Evolutionary conservation across 1,140 invertebrate genomes (phyloP).

Genomic region (Lordiphosa clarofinis): DNA sequence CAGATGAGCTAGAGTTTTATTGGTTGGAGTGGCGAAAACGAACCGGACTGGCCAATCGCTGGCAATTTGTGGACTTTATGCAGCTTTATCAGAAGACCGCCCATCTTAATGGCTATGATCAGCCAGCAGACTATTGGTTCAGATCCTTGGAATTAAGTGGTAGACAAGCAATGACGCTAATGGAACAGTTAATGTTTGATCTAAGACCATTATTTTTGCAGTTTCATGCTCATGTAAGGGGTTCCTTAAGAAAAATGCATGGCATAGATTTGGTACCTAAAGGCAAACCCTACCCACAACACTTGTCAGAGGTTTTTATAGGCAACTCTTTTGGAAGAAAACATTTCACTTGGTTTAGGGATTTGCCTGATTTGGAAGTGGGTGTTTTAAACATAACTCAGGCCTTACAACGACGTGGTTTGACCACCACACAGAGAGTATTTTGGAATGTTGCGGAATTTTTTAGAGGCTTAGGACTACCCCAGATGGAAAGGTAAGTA

Average conservation of each 20-base stretch:
- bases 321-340: conserved; percentile 56
- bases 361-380: conserved; percentile 41
- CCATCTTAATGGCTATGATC: conserved; percentile 50
- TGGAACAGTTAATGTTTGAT: conserved; percentile 46
- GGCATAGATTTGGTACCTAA: conserved; percentile 46
- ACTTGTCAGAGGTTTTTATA: conserved; percentile 64
- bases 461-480: conserved; percentile 53
- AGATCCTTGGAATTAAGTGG: conserved; percentile 44
- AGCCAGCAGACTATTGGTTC: conserved; percentile 66
- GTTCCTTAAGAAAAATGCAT: conserved; percentile 50
- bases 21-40: conserved; percentile 66
- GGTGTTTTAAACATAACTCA: conserved; percentile 58
- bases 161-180: conserved; percentile 21
- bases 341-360: conserved; percentile 42
- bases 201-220: conserved; percentile 61
- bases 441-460: conserved; percentile 73
- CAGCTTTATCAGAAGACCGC: conserved; percentile 69
- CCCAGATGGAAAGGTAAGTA: conserved; percentile 49
- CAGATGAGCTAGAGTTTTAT: conserved; percentile 69
- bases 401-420: conserved; percentile 43
- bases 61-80: conserved; percentile 55
- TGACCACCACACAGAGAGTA: conserved; percentile 48
- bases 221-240: conserved; percentile 70
- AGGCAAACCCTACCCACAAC: conserved; percentile 61
- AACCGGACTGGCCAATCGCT: conserved; percentile 41